phyloP scores from a whole-genome alignment of 2,888 invertebrate species.

The Lasioglossum malachurum region DNA sequence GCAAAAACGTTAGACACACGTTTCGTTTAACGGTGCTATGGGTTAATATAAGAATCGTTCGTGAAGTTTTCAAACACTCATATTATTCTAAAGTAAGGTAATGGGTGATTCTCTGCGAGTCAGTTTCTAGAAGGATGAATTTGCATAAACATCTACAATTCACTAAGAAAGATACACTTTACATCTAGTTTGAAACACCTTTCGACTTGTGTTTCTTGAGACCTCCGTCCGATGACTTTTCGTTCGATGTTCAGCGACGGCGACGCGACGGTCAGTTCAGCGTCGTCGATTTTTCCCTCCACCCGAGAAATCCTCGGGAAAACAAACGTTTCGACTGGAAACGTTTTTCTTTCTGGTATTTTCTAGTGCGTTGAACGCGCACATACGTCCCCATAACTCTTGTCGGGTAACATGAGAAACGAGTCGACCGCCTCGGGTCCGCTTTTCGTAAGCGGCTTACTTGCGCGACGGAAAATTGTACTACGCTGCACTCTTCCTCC shows the following conservation, averaged over 20 bases:
- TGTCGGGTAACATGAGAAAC: conserved; percentile 71
- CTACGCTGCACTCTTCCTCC: conserved; percentile 49
- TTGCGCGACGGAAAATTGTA: conserved; percentile 77
- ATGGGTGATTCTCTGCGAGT: too few species aligned
- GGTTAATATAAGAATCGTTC: too few species aligned
- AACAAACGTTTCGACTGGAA: conserved; percentile 60
- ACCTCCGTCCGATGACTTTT: not conserved
- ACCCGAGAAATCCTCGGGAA: conserved; percentile 46
- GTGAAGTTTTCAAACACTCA: too few species aligned
- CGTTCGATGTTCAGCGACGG: not conserved
- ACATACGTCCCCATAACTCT: conserved; percentile 71
- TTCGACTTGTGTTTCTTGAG: too few species aligned
- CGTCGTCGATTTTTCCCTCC: not conserved
- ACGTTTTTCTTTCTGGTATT: conserved; percentile 58
- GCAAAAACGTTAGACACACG: too few species aligned
- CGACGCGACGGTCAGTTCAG: not conserved
- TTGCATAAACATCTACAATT: too few species aligned
- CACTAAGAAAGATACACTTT: too few species aligned
- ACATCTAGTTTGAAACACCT: too few species aligned
- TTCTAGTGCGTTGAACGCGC: conserved; percentile 55
- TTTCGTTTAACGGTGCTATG: too few species aligned
- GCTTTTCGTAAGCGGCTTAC: conserved; percentile 80
- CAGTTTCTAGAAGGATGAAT: too few species aligned
- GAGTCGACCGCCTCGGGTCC: conserved; percentile 66
- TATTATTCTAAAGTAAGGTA: too few species aligned